Conservation (phyloP, 1,140 invertebrate genomes). For the Mercenaria mercenaria region DNA sequence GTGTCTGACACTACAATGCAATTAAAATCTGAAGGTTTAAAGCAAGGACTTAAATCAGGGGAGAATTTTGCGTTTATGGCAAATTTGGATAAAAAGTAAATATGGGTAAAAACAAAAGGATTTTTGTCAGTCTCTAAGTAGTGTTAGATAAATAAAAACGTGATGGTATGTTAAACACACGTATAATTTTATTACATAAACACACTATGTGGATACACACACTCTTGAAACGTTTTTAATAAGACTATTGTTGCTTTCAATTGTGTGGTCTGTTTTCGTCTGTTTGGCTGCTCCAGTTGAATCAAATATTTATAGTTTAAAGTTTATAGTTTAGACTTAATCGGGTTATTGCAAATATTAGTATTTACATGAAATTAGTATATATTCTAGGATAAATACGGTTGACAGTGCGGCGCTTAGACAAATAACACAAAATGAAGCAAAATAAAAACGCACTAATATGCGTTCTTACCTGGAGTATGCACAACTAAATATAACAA, state of each 20-base stretch:
- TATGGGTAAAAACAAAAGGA: no score
- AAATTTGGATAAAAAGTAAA: no score
- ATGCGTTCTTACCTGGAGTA: conserved; percentile 37
- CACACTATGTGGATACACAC: neutral
- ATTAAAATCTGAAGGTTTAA: no score
- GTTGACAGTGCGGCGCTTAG: conserved; percentile 23
- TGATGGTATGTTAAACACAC: neutral
- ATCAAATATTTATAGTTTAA: no score
- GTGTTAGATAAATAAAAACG: neutral
- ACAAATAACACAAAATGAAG: conserved; percentile 50
- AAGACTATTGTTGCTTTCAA: no score
- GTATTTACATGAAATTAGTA: conserved; percentile 28
- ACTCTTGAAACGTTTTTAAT: neutral
- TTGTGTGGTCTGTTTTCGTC: neutral
- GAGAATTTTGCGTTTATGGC: no score
- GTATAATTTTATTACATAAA: neutral
- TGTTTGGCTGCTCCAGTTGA: no score
- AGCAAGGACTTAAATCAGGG: no score
- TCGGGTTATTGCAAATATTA: conserved; percentile 1
- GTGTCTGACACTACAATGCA: no score
- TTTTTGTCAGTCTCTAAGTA: neutral
- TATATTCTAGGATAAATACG: conserved; percentile 29
- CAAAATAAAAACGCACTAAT: conserved; percentile 27
- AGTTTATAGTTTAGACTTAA: no score
- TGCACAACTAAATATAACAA: conserved; percentile 34